These are phyloP conservation scores for Danio rerio DNA, from an alignment of 2,113 vertebrate species.

Conservation along the genomic window DNA sequence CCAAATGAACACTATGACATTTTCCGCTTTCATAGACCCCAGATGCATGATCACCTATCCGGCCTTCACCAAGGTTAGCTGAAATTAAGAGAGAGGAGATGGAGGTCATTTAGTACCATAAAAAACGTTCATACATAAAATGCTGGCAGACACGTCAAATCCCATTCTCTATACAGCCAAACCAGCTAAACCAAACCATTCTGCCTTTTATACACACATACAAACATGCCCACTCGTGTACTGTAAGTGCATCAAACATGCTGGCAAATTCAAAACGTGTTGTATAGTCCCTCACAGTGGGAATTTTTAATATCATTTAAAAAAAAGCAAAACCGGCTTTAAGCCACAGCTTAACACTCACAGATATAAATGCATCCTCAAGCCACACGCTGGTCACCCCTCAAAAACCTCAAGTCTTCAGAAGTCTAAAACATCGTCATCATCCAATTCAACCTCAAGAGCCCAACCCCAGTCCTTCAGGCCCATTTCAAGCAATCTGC, in stretches of 20 bases:
- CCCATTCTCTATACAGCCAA: background rate
- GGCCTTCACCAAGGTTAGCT: conserved; percentile 70
- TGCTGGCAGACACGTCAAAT: background rate
- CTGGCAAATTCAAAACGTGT: background rate
- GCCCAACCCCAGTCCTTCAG: conserved; percentile 97
- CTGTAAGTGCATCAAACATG: background rate
- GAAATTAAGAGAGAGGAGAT: conserved; percentile 54
- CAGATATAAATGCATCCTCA: conserved; percentile 9
- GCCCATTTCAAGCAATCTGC: conserved; percentile 95
- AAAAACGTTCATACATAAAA: background rate
- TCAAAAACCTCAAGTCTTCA: conserved; percentile 71
- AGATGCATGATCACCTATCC: conserved; percentile 35
- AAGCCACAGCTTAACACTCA: background rate
- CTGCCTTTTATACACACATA: background rate
- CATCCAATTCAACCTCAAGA: conserved; percentile 89
- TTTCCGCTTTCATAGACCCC: conserved; percentile 20
- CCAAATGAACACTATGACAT: background rate
- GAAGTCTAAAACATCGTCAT: conserved; percentile 92
- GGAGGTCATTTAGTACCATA: background rate
- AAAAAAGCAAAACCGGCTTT: background rate
- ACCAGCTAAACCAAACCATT: background rate
- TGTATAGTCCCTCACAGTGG: background rate
- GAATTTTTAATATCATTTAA: background rate
- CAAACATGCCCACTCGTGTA: conserved; percentile 1
- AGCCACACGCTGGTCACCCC: conserved; percentile 37